phyloP scores from a whole-genome alignment of 1,140 invertebrate genomes.

The Adoxophyes honmai region DNA sequence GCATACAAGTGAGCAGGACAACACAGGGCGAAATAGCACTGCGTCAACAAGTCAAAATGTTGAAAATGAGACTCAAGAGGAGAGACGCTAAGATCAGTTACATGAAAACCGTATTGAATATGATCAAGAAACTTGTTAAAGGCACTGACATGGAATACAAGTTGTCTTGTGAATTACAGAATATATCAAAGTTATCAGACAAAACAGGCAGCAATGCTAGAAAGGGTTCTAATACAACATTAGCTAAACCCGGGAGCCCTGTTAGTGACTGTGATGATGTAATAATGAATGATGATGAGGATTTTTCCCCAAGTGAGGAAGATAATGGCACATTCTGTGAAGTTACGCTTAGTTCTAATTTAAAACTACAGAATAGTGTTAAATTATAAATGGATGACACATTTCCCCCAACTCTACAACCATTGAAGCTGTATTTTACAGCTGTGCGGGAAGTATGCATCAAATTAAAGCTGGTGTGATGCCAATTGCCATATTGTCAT shows the following conservation, averaged over 20 bases:
- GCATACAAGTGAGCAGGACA: neutral
- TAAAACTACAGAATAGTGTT: neutral
- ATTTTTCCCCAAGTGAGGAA: neutral
- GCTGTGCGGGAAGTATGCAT: no score
- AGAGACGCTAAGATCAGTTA: neutral
- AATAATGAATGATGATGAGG: neutral
- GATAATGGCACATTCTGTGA: neutral
- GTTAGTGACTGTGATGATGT: neutral
- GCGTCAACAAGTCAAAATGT: neutral
- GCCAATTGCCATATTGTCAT: no score
- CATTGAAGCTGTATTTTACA: neutral
- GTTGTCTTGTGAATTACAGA: conserved; percentile 4
- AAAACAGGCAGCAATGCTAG: neutral
- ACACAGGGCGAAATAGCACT: neutral
- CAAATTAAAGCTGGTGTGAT: no score
- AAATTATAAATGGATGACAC: neutral
- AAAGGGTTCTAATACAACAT: neutral
- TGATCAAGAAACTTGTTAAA: neutral
- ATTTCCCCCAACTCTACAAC: neutral
- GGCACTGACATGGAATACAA: conserved; percentile 6
- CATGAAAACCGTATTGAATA: conserved; percentile 6
- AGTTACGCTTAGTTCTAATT: neutral
- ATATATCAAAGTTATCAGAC: neutral
- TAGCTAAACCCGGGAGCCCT: neutral
- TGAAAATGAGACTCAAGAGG: neutral